phyloP scores from a whole-genome alignment of 2,797 vertebrate species.

The Lutjanus argentimaculatus region DNA sequence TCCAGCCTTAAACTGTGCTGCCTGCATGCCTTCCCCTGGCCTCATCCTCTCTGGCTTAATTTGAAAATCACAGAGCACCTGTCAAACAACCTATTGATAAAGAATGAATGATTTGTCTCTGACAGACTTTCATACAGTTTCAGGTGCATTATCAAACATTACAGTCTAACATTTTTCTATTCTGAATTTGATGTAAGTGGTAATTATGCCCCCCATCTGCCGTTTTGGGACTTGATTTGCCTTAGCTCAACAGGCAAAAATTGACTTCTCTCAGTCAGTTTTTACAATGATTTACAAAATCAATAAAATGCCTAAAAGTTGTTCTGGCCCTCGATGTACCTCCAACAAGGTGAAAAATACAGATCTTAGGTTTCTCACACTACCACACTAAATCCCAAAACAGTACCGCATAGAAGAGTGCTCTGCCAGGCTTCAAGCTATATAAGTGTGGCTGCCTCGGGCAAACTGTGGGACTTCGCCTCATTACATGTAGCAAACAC shows the following conservation, averaged over 20 bases:
- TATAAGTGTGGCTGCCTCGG: conserved; percentile 45
- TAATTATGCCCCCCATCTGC: neutral
- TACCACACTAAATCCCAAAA: conserved; percentile 49
- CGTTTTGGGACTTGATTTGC: neutral
- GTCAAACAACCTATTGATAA: conserved; percentile 30
- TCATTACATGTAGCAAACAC: conserved; percentile 46
- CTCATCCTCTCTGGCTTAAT: conserved; percentile 44
- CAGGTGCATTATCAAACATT: neutral
- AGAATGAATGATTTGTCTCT: neutral
- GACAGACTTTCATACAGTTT: neutral
- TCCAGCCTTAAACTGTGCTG: conserved; percentile 76
- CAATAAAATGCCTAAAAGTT: conserved; percentile 23
- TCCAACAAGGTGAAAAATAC: conserved; percentile 34
- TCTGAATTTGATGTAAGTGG: neutral
- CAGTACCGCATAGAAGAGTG: conserved; percentile 33
- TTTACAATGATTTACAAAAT: conserved; percentile 15
- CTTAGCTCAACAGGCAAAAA: neutral
- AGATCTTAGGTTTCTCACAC: conserved; percentile 45
- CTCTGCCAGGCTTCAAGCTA: conserved; percentile 56
- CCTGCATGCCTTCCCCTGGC: conserved; percentile 64
- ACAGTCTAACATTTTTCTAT: neutral
- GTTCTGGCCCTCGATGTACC: conserved; percentile 12
- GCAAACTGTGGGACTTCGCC: conserved; percentile 41
- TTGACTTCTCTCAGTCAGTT: neutral
- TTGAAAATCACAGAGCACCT: conserved; percentile 25